phyloP scores from a whole-genome alignment of 2,888 invertebrate species.

The Eupithecia pulchellata region DNA sequence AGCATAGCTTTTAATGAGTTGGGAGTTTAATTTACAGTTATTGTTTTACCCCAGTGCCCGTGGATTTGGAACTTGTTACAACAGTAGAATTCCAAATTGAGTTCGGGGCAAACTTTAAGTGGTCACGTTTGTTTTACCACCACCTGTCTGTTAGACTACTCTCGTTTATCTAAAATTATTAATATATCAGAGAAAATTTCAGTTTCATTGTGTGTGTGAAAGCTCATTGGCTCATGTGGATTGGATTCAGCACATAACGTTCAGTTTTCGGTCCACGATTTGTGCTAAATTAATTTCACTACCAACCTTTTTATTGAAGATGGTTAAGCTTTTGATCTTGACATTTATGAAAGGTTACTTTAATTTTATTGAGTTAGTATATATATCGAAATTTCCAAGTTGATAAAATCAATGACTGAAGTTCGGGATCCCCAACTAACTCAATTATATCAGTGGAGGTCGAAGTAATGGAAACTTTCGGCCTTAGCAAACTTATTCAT shows the following conservation, averaged over 20 bases:
- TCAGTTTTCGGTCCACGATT: not conserved
- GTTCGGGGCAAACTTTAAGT: slow-evolving; percentile 56
- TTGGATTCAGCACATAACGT: not conserved
- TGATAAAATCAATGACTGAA: slow-evolving; percentile 61
- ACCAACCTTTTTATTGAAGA: too few species aligned
- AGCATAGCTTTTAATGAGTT: slow-evolving; percentile 77
- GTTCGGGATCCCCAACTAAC: slow-evolving; percentile 58
- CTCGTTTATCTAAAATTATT: slow-evolving; percentile 17
- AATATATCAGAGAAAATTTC: slow-evolving; percentile 7
- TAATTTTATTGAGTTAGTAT: slow-evolving; percentile 34
- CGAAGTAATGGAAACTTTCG: slow-evolving; percentile 52
- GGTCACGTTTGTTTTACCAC: slow-evolving; percentile 54
- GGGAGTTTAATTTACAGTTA: slow-evolving; percentile 80
- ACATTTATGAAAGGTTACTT: too few species aligned
- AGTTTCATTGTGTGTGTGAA: not conserved
- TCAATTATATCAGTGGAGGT: slow-evolving; percentile 60
- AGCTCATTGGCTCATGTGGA: not conserved
- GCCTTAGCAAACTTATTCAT: slow-evolving; percentile 59
- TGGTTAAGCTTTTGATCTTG: too few species aligned
- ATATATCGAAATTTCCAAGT: slow-evolving; percentile 49
- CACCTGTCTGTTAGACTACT: slow-evolving; percentile 45
- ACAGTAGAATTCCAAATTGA: slow-evolving; percentile 62
- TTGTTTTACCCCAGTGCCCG: slow-evolving; percentile 73
- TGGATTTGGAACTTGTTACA: slow-evolving; percentile 65
- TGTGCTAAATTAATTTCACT: too few species aligned